phyloP scores from a whole-genome alignment of 2,888 invertebrate genomes.

The Heliconius aoede region DNA sequence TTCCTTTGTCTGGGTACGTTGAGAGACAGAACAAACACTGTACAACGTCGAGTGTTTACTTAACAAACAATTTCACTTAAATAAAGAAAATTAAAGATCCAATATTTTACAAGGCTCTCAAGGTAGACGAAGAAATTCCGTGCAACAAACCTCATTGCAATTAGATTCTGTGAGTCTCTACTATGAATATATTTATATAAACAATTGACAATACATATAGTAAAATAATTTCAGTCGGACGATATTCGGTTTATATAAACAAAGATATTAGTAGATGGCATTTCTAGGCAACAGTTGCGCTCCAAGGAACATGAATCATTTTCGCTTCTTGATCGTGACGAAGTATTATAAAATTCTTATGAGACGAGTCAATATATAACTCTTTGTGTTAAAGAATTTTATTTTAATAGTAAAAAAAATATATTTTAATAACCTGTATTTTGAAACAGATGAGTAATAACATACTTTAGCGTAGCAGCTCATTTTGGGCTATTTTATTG shows the following conservation, averaged over 20 bases:
- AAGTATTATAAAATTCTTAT: constrained; percentile 43
- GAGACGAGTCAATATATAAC: constrained; percentile 41
- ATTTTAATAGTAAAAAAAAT: constrained; percentile 32
- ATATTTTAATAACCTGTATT: constrained; percentile 36
- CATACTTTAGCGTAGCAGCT: constrained; percentile 53
- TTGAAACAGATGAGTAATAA: constrained; percentile 41
- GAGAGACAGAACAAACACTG: too few relatives aligned
- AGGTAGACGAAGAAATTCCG: too few relatives aligned
- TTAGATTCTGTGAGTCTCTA: not conserved
- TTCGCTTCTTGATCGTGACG: constrained; percentile 44
- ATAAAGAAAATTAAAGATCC: not conserved
- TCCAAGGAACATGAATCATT: constrained; percentile 46
- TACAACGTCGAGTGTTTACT: too few relatives aligned
- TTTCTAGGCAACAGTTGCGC: constrained; percentile 42
- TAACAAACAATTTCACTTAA: not conserved
- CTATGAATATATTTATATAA: too few relatives aligned
- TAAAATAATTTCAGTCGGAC: constrained; percentile 33
- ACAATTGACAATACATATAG: not conserved
- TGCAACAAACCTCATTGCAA: not conserved
- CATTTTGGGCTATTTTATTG: constrained; percentile 68
- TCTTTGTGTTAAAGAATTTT: constrained; percentile 31
- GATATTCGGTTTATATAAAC: constrained; percentile 32
- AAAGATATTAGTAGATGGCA: constrained; percentile 44
- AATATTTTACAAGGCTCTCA: not conserved
- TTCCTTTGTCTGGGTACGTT: too few relatives aligned